Evolutionary conservation across 2,888 invertebrate genomes (phyloP), one percentile per base, ranked within the genome.

Genomic region (Oxystoma pomonae): DNA sequence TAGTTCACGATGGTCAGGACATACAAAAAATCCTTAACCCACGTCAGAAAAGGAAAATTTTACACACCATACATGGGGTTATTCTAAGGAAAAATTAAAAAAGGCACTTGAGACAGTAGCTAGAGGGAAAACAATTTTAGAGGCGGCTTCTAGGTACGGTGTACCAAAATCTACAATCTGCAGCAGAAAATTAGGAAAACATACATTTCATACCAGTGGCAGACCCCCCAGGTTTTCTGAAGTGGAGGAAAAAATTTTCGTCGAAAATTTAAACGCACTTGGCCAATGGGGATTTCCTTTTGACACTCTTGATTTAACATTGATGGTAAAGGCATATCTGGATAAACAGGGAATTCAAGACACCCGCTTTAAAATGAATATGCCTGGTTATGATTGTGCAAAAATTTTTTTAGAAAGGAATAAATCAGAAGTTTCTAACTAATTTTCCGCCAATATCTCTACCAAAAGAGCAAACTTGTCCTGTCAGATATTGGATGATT

Each of bases 191-290:
- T n/a, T n/a, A n/a, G n/a, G n/a, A n/a, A n/a, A n/a, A n/a, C n/a
- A n/a, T n/a, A n/a, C n/a, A n/a, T n/a, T n/a, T n/a, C n/a, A n/a
- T n/a, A 55, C n/a, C n/a, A n/a, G n/a, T n/a, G n/a, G n/a, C n/a
- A n/a, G n/a, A 52, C 61, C 60, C n/a, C 20, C 22, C 63, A 60
- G 63, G 52, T 60, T 65, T 49, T 53, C 58, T 20, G 59, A n/a
- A 21, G 57, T 17, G 57, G 60, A 65, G 60, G 63, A 65, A 60
- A 63, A 58, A 7, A 57, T 57, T 50, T 58, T 65, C 3, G 52
- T 65, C 20, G 61, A 66, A 20, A 59, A 66, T 61, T 61, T 65
- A 16, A 64, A 65, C 53, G 17, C 56, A 9, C 62, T 64, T 18
- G 63, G 60, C 2, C 61, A 61, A 18, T 65, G 59, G 59, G 59